Evolutionary conservation across 1,140 invertebrate genomes (phyloP).

Genomic region (Drosophila bipectinata): DNA sequence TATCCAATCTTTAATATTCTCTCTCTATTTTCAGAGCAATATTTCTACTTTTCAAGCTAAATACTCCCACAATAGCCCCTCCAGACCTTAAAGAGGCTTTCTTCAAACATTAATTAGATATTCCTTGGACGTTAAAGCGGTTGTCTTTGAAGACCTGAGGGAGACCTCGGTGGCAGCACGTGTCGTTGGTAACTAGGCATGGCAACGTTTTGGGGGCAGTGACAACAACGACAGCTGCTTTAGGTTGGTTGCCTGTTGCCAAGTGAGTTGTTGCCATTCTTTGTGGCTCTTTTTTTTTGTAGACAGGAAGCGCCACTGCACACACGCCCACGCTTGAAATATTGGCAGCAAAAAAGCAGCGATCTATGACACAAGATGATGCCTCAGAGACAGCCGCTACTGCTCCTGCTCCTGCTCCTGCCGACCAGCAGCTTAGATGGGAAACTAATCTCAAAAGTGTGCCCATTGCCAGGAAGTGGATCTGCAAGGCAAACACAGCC

Average conservation of each 20-base stretch:
- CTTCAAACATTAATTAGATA: constrained; percentile 66
- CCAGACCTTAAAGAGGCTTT: neutral
- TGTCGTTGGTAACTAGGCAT: constrained; percentile 35
- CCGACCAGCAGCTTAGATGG: constrained; percentile 33
- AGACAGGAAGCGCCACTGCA: constrained; percentile 79
- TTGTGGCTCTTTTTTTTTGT: neutral
- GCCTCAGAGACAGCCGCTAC: neutral
- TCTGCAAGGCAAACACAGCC: constrained; percentile 74
- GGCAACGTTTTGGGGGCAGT: constrained; percentile 40
- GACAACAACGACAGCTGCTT: constrained; percentile 29
- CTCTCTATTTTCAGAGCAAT: too few species aligned
- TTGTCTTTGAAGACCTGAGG: constrained; percentile 43
- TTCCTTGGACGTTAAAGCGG: constrained; percentile 68
- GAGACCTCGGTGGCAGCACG: constrained; percentile 48
- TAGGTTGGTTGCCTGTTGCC: constrained; percentile 55
- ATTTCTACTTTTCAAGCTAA: too few species aligned
- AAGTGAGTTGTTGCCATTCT: constrained; percentile 52
- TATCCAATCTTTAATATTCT: neutral
- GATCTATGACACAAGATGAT: constrained; percentile 20
- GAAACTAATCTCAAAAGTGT: constrained; percentile 82
- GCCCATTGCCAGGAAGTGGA: constrained; percentile 28
- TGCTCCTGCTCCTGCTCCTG: too few species aligned
- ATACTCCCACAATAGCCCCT: neutral
- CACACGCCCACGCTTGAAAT: constrained; percentile 42
- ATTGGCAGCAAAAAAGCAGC: constrained; percentile 12